Conservation (phyloP, 92 coral and sea anemone species). For the Pocillopora meandrina region DNA sequence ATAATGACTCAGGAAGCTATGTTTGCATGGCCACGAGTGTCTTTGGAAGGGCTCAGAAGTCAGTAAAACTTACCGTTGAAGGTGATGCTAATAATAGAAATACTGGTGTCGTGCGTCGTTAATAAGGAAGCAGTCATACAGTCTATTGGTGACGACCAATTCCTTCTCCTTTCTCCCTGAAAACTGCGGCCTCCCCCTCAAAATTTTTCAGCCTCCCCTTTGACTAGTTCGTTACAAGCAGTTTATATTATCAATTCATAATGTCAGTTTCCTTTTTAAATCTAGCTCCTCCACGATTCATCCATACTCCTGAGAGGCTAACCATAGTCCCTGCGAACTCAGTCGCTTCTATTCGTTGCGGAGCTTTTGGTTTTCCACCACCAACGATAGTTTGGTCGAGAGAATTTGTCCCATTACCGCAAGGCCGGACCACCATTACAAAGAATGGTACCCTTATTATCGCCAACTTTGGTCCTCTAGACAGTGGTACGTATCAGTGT, state of each 20-base stretch:
- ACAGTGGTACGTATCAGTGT: not conserved
- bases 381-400: not conserved
- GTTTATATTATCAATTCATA: not conserved
- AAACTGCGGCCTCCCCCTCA: too few relatives aligned
- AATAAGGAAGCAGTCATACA: not conserved
- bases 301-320: not conserved
- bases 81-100: not conserved
- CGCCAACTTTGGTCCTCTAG: not conserved
- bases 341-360: not conserved
- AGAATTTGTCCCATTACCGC: not conserved
- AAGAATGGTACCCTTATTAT: not conserved
- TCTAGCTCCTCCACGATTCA: not conserved
- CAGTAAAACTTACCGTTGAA: not conserved
- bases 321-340: too few relatives aligned
- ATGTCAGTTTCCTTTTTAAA: too few relatives aligned
- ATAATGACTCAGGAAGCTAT: not conserved
- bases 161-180: too few relatives aligned
- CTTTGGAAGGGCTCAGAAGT: not conserved
- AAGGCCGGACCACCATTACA: not conserved
- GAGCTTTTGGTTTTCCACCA: conserved; percentile 3
- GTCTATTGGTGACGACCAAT: too few relatives aligned
- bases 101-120: too few relatives aligned
- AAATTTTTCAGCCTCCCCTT: too few relatives aligned
- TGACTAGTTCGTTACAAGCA: rapidly evolving
- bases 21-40: not conserved